Evolutionary conservation across 2,888 invertebrate species (phyloP).

Genomic region (Pyrrhia umbra): DNA sequence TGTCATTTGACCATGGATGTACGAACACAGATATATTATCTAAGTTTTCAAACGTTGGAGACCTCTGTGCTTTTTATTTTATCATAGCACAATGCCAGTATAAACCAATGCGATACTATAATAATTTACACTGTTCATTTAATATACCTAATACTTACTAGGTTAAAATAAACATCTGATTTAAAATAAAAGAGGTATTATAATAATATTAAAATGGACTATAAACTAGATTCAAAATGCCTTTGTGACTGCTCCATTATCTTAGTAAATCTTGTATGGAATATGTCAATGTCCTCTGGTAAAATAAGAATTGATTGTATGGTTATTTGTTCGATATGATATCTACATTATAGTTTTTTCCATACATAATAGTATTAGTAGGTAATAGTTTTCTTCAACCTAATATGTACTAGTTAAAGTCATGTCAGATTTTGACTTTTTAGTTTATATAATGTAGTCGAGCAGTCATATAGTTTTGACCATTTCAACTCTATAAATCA

Average conservation of each 20-base stretch:
- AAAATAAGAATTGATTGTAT: too few relatives aligned
- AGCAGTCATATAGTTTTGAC: neutral
- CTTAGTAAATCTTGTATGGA: neutral
- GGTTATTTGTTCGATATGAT: too few relatives aligned
- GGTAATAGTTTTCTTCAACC: too few relatives aligned
- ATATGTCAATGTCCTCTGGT: neutral
- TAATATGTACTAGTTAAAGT: neutral
- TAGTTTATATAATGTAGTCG: neutral
- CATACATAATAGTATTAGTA: too few relatives aligned
- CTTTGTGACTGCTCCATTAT: neutral
- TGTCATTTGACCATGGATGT: constrained; percentile 39
- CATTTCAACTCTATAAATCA: constrained; percentile 31
- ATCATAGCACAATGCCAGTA: too few relatives aligned
- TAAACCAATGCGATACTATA: neutral
- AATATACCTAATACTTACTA: too few relatives aligned
- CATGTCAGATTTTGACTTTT: neutral
- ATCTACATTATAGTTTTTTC: too few relatives aligned
- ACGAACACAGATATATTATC: constrained; percentile 30
- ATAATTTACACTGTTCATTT: too few relatives aligned
- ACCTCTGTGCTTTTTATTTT: too few relatives aligned
- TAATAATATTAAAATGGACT: neutral
- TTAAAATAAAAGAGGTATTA: neutral
- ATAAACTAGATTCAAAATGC: neutral
- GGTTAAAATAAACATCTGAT: neutral
- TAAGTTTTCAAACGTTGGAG: too few relatives aligned